Evolutionary conservation across 2,888 invertebrate species (phyloP).

Genomic region (Slavum lentiscoides): DNA sequence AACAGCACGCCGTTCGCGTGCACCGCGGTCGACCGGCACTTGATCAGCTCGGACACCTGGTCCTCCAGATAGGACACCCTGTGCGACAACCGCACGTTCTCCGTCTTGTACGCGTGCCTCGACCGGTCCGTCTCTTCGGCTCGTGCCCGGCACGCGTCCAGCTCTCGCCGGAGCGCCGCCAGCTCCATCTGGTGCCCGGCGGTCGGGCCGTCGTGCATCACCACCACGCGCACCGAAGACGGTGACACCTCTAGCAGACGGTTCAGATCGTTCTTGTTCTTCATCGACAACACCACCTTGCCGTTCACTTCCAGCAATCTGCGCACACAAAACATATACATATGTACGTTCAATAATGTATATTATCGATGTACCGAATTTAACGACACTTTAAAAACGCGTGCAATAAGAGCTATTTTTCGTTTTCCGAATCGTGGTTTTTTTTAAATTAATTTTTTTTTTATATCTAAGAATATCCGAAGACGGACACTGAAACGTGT

Average conservation of each 20-base stretch:
- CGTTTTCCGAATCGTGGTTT: no score
- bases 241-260: slow-evolving; percentile 68
- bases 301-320: slow-evolving; percentile 83
- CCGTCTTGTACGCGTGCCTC: slow-evolving; percentile 69
- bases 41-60: slow-evolving; percentile 68
- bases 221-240: slow-evolving; percentile 69
- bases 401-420: no score
- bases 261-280: slow-evolving; percentile 70
- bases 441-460: no score
- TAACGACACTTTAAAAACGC: no score
- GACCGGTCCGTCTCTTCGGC: slow-evolving; percentile 69
- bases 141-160: slow-evolving; percentile 66
- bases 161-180: slow-evolving; percentile 64
- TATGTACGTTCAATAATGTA: no score
- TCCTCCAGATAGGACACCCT: slow-evolving; percentile 88
- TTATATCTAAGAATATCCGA: no score
- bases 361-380: no score
- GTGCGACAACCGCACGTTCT: slow-evolving; percentile 83
- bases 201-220: slow-evolving; percentile 61
- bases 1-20: slow-evolving; percentile 30
- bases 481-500: no score
- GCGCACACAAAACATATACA: slow-evolving; percentile 54
- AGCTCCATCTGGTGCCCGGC: slow-evolving; percentile 58
- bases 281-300: slow-evolving; percentile 70
- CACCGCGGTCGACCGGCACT: slow-evolving; percentile 2